phyloP scores from a whole-genome alignment of 2,888 invertebrate species.

The Brenthis daphne region DNA sequence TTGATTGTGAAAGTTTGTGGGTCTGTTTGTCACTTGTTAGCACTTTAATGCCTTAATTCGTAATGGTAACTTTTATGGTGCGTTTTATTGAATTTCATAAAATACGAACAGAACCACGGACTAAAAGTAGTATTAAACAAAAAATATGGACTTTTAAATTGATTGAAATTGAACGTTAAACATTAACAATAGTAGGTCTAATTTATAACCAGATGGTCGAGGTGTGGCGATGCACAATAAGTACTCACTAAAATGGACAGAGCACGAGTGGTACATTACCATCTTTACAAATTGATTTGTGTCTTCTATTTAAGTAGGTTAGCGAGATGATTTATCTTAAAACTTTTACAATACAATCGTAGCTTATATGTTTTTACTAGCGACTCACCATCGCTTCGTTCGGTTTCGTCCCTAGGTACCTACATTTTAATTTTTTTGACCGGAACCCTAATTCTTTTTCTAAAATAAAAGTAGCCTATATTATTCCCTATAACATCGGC shows the following conservation, averaged over 20 bases:
- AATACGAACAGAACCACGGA: not conserved
- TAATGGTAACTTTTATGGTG: too few relatives aligned
- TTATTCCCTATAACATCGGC: too few relatives aligned
- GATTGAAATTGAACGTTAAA: not conserved
- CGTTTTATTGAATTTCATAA: too few relatives aligned
- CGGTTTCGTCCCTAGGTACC: too few relatives aligned
- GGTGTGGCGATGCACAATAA: not conserved
- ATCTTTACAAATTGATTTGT: conserved; percentile 28
- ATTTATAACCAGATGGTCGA: conserved; percentile 28
- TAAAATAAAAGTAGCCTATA: too few relatives aligned
- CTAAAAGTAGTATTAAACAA: not conserved
- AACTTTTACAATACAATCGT: conserved; percentile 1
- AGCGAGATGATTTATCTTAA: conserved; percentile 11
- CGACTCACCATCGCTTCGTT: too few relatives aligned
- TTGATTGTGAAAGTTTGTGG: too few relatives aligned
- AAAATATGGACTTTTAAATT: not conserved
- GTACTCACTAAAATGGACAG: conserved; percentile 30
- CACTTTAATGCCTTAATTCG: too few relatives aligned
- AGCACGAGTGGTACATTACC: conserved; percentile 25
- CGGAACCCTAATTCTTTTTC: too few relatives aligned
- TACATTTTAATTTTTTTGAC: too few relatives aligned
- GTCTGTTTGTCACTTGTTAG: too few relatives aligned
- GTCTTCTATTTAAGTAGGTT: conserved; percentile 19
- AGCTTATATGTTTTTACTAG: not conserved
- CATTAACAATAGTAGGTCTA: conserved; percentile 11